Evolutionary conservation across 2,113 vertebrate species (phyloP), one percentile per base, ranked within the genome.

Genomic region (Herpailurus yagouaroundi): DNA sequence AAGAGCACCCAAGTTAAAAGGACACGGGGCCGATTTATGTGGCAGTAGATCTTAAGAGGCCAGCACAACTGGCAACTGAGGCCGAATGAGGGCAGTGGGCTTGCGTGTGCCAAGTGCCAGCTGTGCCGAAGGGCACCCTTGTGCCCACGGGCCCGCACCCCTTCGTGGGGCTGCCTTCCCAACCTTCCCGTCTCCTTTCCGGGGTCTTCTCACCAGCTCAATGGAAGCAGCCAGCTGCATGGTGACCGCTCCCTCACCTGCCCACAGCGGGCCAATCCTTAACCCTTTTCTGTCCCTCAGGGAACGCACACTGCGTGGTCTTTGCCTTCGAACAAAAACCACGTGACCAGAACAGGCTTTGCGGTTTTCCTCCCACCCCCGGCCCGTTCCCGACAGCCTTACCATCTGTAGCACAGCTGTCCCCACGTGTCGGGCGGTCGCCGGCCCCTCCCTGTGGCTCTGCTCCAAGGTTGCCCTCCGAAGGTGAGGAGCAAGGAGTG

Each of bases 1-100:
- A 80, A 89, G 55, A 92, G 16, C 55, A 94, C 60, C 82, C 60
- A 29, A 36, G n/a, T 93, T 71, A 66, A 48, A 94, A 85, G 33
- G 82, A 96, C 82, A 57, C 27, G 45, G 97, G 81, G 96, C 80
- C 82, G 76, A 77, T 98, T 97, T 96, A 94, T 96, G 95, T 95
- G 97, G 95, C 95, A 92, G 60, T 97, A 92, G 96, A 74, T 90
- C 88, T 84, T 66, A 91, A 89, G 76, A 71, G 80, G 90, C 94
- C 90, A 87, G 96, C 86, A 88, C 90, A 90, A 79, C 94, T 82
- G 97, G 94, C 91, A 66, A 68, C 94, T 68, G 92, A 89, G 88
- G 95, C 92, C 52, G 63, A 23, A 60, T 0, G 16, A n/a, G 60
- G 77, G 87, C 94, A 73, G 68, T 25, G 45, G 93, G 96, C 82